A percentile compares a stretch with the other conserved stretches of the same genome.
These are phyloP conservation scores for Fregetta grallaria DNA, from an alignment of 2,113 vertebrate genomes.

Conservation along the genomic window DNA sequence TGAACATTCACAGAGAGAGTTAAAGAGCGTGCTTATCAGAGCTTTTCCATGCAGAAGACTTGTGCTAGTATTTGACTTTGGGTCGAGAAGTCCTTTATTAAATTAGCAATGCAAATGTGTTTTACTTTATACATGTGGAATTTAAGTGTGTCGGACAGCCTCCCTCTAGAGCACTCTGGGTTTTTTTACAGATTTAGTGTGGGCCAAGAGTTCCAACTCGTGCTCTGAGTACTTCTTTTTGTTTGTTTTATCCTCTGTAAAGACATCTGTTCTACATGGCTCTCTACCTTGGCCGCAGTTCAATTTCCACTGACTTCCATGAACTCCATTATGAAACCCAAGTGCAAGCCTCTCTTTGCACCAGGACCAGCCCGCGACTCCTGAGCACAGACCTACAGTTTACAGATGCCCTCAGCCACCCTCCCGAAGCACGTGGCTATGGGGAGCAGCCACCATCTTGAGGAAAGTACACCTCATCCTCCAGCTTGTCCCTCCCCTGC, in stretches of 20 bases:
- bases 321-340: slow-evolving; percentile 31
- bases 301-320: slow-evolving; percentile 6
- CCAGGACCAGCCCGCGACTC: neutral
- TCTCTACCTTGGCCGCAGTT: slow-evolving; percentile 26
- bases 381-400: neutral
- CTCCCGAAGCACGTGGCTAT: neutral
- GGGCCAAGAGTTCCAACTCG: slow-evolving; percentile 15
- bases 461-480: neutral
- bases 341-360: neutral
- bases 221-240: slow-evolving; percentile 28
- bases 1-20: neutral
- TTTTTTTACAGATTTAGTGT: neutral
- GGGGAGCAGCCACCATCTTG: neutral
- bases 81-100: slow-evolving; percentile 49
- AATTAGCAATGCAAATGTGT: slow-evolving; percentile 61
- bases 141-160: slow-evolving; percentile 24
- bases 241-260: slow-evolving; percentile 48
- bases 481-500: neutral
- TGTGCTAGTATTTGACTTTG: slow-evolving; percentile 1
- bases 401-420: neutral
- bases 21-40: slow-evolving; percentile 33
- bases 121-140: slow-evolving; percentile 48
- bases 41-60: slow-evolving; percentile 9
- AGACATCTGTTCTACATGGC: slow-evolving; percentile 40
- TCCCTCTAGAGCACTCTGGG: slow-evolving; percentile 35